Conservation (phyloP, 2,797 vertebrate genomes). For the Chaetophractus vellerosus region DNA sequence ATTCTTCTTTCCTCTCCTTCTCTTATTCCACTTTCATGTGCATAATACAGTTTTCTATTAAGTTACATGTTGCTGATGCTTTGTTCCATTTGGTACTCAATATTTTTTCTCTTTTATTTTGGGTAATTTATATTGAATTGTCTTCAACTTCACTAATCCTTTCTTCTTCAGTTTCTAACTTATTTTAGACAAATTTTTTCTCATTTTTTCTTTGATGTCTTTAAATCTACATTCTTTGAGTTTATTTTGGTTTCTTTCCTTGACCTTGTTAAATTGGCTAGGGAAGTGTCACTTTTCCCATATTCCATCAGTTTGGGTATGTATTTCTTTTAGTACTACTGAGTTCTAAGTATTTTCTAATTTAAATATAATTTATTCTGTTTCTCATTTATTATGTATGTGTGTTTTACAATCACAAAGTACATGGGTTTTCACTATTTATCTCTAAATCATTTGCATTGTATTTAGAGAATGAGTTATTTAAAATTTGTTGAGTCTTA, state of each 20-base stretch:
- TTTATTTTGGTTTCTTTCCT: no score
- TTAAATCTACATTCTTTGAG: not conserved
- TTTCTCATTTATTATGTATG: not conserved
- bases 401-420: not conserved
- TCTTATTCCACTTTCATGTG: accelerated
- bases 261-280: no score
- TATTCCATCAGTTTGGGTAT: no score
- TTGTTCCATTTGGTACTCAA: not conserved
- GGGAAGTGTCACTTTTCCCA: no score
- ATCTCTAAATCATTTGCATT: not conserved
- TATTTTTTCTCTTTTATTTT: not conserved
- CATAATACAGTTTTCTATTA: not conserved
- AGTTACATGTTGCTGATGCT: accelerated
- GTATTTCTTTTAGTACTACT: no score
- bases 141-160: no score
- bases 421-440: not conserved
- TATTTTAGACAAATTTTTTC: not conserved
- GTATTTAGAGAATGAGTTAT: not conserved
- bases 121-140: no score
- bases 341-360: no score
- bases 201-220: not conserved
- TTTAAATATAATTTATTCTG: no score
- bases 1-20: no score
- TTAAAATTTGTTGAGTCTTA: not conserved
- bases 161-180: not conserved